Conservation (phyloP, 2,113 vertebrate genomes). For the Choloepus hoffmanni region DNA sequence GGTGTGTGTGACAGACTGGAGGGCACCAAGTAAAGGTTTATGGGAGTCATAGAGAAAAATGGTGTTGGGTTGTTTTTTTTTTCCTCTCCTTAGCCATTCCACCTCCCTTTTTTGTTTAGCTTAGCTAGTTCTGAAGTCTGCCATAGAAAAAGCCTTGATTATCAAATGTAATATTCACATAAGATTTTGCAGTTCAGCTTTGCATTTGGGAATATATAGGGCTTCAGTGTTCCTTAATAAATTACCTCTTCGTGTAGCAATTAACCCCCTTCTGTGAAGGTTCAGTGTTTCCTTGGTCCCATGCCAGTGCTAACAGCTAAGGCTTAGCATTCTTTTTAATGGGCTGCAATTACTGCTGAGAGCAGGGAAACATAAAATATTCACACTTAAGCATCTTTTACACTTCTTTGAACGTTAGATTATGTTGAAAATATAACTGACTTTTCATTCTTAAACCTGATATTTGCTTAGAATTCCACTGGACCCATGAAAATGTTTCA, state of each 20-base stretch:
- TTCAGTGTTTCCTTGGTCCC: constrained; percentile 85
- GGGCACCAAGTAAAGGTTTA: constrained; percentile 84
- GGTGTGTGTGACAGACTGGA: constrained; percentile 79
- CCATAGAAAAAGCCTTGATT: constrained; percentile 77
- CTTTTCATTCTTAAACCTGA: constrained; percentile 86
- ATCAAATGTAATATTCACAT: constrained; percentile 82
- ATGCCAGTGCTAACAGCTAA: constrained; percentile 87
- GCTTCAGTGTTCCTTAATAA: constrained; percentile 88
- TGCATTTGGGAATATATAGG: constrained; percentile 82
- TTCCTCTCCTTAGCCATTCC: not conserved
- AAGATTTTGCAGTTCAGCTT: constrained; percentile 66
- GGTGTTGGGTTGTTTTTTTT: constrained; percentile 70
- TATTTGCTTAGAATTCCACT: constrained; percentile 88
- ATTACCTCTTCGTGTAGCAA: constrained; percentile 89
- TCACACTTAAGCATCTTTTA: constrained; percentile 88
- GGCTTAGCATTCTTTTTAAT: constrained; percentile 88
- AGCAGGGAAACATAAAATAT: constrained; percentile 86
- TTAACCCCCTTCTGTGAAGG: constrained; percentile 87
- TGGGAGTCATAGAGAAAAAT: constrained; percentile 66
- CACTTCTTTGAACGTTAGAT: constrained; percentile 86
- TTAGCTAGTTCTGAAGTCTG: constrained; percentile 65
- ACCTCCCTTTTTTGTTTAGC: constrained; percentile 57
- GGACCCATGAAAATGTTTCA: constrained; percentile 87
- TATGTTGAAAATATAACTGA: constrained; percentile 84
- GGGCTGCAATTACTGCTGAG: constrained; percentile 85